These are phyloP conservation scores for Drosophila teissieri DNA, from an alignment of 1,140 invertebrate species.

Conservation along the genomic window DNA sequence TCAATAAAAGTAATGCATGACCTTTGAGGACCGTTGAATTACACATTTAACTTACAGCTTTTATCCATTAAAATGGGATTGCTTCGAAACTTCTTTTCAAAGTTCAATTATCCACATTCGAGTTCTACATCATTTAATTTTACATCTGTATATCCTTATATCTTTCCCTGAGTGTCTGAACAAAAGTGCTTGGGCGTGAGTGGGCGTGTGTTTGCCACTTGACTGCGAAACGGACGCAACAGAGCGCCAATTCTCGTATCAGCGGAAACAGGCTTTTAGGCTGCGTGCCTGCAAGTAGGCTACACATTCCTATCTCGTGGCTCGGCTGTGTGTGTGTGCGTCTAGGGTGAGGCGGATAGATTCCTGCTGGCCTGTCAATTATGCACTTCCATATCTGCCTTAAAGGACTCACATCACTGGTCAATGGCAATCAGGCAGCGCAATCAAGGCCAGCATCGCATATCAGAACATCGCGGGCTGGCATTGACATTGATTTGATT, in stretches of 20 bases:
- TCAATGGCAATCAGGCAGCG: constrained; percentile 34
- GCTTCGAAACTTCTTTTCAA: too few relatives aligned
- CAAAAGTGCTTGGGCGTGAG: constrained; percentile 7
- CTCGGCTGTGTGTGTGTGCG: background rate
- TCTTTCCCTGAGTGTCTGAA: background rate
- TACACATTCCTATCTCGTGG: constrained; percentile 13
- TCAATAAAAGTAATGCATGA: too few relatives aligned
- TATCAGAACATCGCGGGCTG: constrained; percentile 27
- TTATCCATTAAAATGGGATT: too few relatives aligned
- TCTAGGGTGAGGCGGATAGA: background rate
- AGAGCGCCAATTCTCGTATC: constrained; percentile 12
- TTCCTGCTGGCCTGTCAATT: constrained; percentile 22
- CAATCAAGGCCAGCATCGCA: constrained; percentile 36
- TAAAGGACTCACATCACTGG: constrained; percentile 17
- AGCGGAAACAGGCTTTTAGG: constrained; percentile 22
- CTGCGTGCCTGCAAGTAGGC: constrained; percentile 45
- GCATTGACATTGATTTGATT: constrained; percentile 71
- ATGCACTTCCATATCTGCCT: constrained; percentile 11
- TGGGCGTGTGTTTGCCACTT: constrained; percentile 15
- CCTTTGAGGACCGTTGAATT: too few relatives aligned
- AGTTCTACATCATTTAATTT: too few relatives aligned
- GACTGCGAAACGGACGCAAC: constrained; percentile 29
- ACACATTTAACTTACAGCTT: too few relatives aligned
- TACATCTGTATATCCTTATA: too few relatives aligned
- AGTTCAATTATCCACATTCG: too few relatives aligned